phyloP scores from a whole-genome alignment of 2,113 vertebrate genomes.

The Heterochromis multidens region DNA sequence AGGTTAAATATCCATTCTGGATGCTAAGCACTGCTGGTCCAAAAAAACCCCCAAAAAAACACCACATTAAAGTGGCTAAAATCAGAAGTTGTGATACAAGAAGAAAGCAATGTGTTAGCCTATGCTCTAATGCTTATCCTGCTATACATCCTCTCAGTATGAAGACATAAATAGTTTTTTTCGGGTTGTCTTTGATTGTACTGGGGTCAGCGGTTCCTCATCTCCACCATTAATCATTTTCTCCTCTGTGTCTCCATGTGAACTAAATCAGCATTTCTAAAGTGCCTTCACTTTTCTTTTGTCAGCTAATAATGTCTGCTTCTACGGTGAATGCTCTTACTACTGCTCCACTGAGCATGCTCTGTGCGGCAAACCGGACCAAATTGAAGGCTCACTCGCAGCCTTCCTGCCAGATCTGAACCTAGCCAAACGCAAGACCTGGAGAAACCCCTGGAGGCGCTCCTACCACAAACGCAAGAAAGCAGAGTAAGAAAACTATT shows the following conservation, averaged over 20 bases:
- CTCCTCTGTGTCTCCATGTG: background rate
- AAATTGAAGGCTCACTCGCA: conserved; percentile 93
- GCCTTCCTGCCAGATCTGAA: conserved; percentile 94
- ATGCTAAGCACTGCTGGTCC: no score
- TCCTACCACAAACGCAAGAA: conserved; percentile 99
- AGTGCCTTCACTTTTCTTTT: background rate
- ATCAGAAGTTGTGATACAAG: background rate
- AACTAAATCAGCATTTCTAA: background rate
- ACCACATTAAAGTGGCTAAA: background rate
- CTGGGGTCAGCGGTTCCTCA: background rate
- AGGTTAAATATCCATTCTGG: background rate
- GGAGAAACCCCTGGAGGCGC: conserved; percentile 96
- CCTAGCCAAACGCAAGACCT: conserved; percentile 93
- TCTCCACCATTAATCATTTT: background rate
- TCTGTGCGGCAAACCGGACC: conserved; percentile 92
- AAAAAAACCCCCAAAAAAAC: background rate
- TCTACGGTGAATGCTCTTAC: conserved; percentile 97
- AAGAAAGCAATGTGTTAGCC: background rate
- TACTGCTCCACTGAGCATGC: conserved; percentile 98
- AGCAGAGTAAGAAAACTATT: conserved; percentile 84
- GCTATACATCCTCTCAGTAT: background rate
- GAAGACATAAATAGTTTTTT: background rate
- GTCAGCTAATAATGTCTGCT: conserved; percentile 94
- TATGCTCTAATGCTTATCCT: background rate
- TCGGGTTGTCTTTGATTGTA: background rate